These are phyloP conservation scores for Calliphora vomitoria DNA, from an alignment of 2,888 invertebrate species.

Conservation along the genomic window DNA sequence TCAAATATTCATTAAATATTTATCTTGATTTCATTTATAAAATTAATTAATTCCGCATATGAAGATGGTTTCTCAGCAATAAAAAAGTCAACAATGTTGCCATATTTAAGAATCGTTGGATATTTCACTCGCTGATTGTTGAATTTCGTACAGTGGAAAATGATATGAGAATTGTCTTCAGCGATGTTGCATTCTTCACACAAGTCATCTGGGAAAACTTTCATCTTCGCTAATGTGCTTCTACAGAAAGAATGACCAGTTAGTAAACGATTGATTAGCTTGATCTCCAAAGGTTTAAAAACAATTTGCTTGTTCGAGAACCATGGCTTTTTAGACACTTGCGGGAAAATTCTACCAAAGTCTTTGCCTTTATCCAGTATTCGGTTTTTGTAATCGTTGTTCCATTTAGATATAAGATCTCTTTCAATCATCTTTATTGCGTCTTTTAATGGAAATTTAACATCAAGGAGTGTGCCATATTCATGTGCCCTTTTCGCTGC, in stretches of 20 bases:
- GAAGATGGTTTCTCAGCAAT: not conserved
- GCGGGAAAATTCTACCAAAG: not conserved
- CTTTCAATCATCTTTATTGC: not conserved
- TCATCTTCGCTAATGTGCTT: not conserved
- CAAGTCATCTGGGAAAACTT: not conserved
- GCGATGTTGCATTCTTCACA: no score
- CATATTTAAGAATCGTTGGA: not conserved
- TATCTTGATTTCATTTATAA: not conserved
- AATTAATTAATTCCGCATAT: not conserved
- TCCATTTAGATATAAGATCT: not conserved
- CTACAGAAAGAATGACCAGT: not conserved
- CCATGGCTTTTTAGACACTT: no score
- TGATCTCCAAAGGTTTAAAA: not conserved
- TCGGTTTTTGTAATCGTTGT: not conserved
- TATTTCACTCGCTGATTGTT: no score
- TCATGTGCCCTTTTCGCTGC: no score
- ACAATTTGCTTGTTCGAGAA: not conserved
- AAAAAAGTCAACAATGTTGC: not conserved
- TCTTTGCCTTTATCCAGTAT: not conserved
- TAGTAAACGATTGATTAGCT: not conserved
- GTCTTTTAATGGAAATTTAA: not conserved
- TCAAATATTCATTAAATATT: slow-evolving; percentile 3
- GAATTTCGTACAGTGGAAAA: no score
- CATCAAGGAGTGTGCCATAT: no score
- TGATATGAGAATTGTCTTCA: no score